A percentile compares a stretch with the other conserved stretches of the same genome.
Conservation (phyloP, 2,113 vertebrate genomes). For the Carassius gibelio region DNA sequence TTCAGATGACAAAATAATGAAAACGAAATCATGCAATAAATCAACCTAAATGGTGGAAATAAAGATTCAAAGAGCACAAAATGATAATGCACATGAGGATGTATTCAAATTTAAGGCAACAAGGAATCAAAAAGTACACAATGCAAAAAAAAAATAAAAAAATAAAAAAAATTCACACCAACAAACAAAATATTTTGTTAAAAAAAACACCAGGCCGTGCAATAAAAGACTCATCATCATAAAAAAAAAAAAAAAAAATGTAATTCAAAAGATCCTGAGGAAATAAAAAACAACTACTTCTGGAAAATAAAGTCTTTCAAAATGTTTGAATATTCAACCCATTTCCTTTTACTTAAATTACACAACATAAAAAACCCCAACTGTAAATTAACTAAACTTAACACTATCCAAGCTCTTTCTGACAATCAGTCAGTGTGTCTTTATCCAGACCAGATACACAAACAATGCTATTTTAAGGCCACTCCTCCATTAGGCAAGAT, state of each 20-base stretch:
- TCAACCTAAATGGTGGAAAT: constrained; percentile 48
- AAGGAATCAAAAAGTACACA: constrained; percentile 61
- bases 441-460: constrained; percentile 54
- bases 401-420: constrained; percentile 58
- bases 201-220: constrained; percentile 74
- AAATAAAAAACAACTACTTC: constrained; percentile 65
- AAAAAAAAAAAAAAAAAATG: constrained; percentile 66
- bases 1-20: constrained; percentile 11
- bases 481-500: constrained; percentile 49
- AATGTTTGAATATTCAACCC: constrained; percentile 66
- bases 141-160: constrained; percentile 42
- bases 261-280: constrained; percentile 74
- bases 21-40: constrained; percentile 40
- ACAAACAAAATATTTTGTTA: constrained; percentile 48
- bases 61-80: constrained; percentile 57
- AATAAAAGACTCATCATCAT: constrained; percentile 68
- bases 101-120: constrained; percentile 72
- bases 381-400: constrained; percentile 54
- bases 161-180: constrained; percentile 48
- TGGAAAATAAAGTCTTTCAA: constrained; percentile 52
- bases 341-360: constrained; percentile 70
- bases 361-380: constrained; percentile 64
- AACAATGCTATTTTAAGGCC: constrained; percentile 65
- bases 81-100: constrained; percentile 74
- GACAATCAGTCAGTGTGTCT: constrained; percentile 55